Base-by-base conservation (phyloP, 23 tunicate species). In the Halocynthia aurantium region DNA sequence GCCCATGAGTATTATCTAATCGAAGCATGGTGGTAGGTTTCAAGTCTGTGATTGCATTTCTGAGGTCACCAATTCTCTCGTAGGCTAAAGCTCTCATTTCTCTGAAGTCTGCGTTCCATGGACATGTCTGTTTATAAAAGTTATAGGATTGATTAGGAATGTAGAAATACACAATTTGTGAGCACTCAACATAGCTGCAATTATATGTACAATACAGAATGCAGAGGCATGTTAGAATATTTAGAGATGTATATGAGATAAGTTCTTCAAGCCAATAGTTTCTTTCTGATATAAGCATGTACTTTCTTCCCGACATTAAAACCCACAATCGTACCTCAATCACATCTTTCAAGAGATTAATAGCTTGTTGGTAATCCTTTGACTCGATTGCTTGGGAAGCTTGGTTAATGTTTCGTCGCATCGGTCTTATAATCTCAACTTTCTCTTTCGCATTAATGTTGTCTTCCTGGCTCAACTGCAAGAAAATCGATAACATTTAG, bases 71-170 rank as follows among this genome's bases (percentile, higher is more conserved):
- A 10, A 91, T 51, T 11, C 82, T 53, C 77, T 95, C 99, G 65
- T 81, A 85, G 6, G 96, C 90, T 8, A 50, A 12, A 8, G 99
- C 93, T 70, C 99, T 52, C 60, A 86, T 77, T 74, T 95, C 99
- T 6, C 94, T 87, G 64, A 78, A 95, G 18, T 88, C 99, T 50
- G 90, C 84, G 55, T 86, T 85, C 95, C 95, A 95, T 20, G 99
- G 99, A 74, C 96, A 85, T 50, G 86, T 77, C 91, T 88, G 80
- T 52, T 50, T 11, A 4, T 0, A 72, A 11, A 58, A 55, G 12
- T 61, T 55, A 58, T 13, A 58, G 2, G n/a, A 2, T 58, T 58
- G 4, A 58, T 13, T 58, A n/a, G 63, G n/a, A 13, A 58, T 58
- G n/a, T 31, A 31, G 44, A 31, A 31, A 31, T 31, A 31, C 44